These are phyloP conservation scores for Platygyra sinensis DNA, from an alignment of 64 coral and sea anemone species.

Conservation along the genomic window DNA sequence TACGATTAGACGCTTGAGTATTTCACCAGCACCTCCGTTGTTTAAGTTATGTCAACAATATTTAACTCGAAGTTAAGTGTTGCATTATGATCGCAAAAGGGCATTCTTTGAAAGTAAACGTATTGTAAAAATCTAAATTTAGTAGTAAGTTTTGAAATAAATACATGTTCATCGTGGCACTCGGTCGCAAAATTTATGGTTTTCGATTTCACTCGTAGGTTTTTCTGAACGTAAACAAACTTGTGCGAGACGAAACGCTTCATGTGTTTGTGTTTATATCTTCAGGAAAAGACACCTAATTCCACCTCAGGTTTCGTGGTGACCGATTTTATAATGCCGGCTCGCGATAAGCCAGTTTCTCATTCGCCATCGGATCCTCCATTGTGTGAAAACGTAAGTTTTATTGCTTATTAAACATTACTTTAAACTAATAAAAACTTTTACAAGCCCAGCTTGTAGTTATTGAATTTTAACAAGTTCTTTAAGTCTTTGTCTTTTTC, in stretches of 20 bases:
- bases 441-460: neutral
- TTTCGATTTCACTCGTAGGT: neutral
- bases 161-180: too few species aligned
- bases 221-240: constrained; percentile 37
- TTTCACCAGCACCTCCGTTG: neutral
- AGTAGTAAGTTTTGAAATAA: too few species aligned
- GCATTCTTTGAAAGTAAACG: neutral
- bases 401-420: neutral
- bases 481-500: neutral
- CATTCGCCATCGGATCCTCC: constrained; percentile 76
- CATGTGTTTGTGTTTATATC: neutral
- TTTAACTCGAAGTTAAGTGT: neutral
- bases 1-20: neutral
- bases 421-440: neutral
- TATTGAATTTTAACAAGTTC: constrained; percentile 8
- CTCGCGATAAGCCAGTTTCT: constrained; percentile 76
- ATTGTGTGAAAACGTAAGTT: constrained; percentile 87
- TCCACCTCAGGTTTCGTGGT: constrained; percentile 25
- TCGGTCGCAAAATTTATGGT: neutral
- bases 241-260: constrained; percentile 14
- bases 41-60: constrained; percentile 38
- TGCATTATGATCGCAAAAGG: neutral
- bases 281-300: constrained; percentile 41
- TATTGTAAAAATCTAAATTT: too few species aligned
- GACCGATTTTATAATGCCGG: constrained; percentile 76